Base-by-base conservation (phyloP, 23 tunicate species). In the Diplosoma virens region DNA sequence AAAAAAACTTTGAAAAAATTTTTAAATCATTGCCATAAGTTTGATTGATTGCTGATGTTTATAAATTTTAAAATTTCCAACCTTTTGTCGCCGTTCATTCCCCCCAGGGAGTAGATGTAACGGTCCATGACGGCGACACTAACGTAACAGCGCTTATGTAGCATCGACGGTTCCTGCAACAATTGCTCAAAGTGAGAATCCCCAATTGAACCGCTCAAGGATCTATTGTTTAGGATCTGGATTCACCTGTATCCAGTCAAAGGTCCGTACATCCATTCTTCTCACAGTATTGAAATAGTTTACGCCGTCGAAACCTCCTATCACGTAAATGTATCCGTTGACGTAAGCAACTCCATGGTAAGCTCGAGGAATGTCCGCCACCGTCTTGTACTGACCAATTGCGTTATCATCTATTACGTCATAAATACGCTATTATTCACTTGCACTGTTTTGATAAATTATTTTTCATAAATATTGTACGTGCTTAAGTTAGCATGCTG, bases 281-380 rank as follows among this genome's bases (percentile, higher is more conserved):
- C 97, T 75, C 6, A 81, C 83, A 1, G 92, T 80, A 71, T 92
- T 92, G 82, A 92, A 92, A 75, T 92, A 85, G 67, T 85, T 78
- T 28, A 75, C 71, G 0, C 97, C 97, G 47, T 92, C 97, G 30
- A 92, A 92, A 1, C 97, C 97, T 0, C 97, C 97, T n/a, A 92
- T 92, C 65, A 92, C 89, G 71, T 80, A 92, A 5, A 92, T 69
- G 76, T 21, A 85, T 21, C 81, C 89, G 17, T 69, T 69, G 2
- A 92, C 52, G 66, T 50, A 92, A 24, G 97, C 97, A 14, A 92
- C 87, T 27, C 97, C 97, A 48, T 92, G 97, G 53, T 92, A 92
- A 1, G 97, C 97, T 2, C 97, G 29, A 5, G 97, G 97, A 17
- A 74, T 58, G 37, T 92, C 97, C 22, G 85, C 87, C 3, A 85